These are phyloP conservation scores for Mungos mungo DNA, from an alignment of 2,113 vertebrate species.

Conservation along the genomic window DNA sequence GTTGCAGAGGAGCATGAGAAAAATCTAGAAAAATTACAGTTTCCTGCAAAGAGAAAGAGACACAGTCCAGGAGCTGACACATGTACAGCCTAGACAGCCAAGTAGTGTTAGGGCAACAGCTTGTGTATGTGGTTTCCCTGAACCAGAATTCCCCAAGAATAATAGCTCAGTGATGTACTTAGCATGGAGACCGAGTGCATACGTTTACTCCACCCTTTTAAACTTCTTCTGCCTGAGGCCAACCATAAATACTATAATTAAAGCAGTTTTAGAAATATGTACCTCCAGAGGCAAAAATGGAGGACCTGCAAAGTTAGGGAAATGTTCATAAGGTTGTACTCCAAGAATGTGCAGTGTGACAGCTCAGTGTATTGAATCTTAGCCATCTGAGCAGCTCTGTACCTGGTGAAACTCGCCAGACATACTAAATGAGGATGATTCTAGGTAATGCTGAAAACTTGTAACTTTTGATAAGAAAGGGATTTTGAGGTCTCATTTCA, in stretches of 20 bases:
- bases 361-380: neutral
- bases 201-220: neutral
- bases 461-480: neutral
- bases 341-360: neutral
- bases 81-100: neutral
- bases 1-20: neutral
- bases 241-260: slow-evolving; percentile 26
- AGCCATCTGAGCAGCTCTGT: neutral
- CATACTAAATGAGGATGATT: neutral
- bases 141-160: neutral
- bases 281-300: neutral
- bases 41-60: neutral
- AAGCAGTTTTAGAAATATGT: slow-evolving; percentile 5
- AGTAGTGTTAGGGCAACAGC: neutral
- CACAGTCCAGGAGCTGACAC: neutral
- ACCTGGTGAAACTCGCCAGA: neutral
- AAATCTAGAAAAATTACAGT: neutral
- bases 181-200: neutral
- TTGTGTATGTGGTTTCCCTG: neutral
- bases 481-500: neutral
- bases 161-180: neutral
- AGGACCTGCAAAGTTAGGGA: neutral
- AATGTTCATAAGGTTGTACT: neutral
- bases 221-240: slow-evolving; percentile 16
- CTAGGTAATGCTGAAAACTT: neutral